Conservation (phyloP, 1,140 invertebrate species). For the Diuraphis noxia region DNA sequence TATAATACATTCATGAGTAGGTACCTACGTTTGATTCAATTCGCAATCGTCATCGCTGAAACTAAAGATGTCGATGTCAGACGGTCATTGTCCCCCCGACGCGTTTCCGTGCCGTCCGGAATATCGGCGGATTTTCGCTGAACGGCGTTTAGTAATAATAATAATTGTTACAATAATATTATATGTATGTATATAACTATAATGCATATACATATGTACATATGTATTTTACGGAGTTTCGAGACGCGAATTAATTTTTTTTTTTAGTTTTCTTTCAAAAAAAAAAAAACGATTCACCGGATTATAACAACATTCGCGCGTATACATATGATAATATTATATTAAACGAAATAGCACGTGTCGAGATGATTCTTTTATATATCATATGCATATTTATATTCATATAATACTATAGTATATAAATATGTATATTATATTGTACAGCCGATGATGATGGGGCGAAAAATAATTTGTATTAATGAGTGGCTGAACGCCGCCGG, state of each 20-base stretch:
- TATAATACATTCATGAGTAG: neutral
- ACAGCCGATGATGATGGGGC: slow-evolving; percentile 38
- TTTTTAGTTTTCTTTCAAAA: neutral
- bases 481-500: neutral
- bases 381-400: neutral
- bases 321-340: too few relatives aligned
- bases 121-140: slow-evolving; percentile 1
- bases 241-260: neutral
- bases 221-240: neutral
- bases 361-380: neutral
- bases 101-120: neutral
- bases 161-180: neutral
- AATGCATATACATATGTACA: neutral
- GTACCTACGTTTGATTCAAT: slow-evolving; percentile 28
- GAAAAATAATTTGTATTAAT: slow-evolving; percentile 47
- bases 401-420: neutral
- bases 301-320: neutral
- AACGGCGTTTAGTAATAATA: neutral
- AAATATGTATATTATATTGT: neutral
- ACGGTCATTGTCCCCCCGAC: slow-evolving; percentile 25
- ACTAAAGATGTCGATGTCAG: slow-evolving; percentile 22
- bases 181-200: too few relatives aligned
- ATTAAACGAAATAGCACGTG: neutral
- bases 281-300: neutral
- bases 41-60: neutral